phyloP scores from a whole-genome alignment of 1,140 invertebrate genomes.

The Caerostris extrusa region DNA sequence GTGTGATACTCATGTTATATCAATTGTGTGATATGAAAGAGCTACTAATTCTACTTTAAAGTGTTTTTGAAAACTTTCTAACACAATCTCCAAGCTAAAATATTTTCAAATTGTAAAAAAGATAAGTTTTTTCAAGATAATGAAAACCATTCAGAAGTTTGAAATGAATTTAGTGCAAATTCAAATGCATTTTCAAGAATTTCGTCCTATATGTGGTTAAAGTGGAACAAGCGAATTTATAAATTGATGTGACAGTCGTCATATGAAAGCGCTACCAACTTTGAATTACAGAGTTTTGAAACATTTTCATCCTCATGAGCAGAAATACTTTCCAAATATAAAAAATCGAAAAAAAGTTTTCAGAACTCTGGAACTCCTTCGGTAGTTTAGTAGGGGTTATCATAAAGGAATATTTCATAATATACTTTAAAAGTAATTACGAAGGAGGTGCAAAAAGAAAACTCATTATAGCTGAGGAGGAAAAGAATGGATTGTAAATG shows the following conservation, averaged over 20 bases:
- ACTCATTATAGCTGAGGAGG: slow-evolving; percentile 42
- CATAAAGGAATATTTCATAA: slow-evolving; percentile 42
- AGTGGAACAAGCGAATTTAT: neutral
- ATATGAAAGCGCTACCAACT: neutral
- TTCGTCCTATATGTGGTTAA: neutral
- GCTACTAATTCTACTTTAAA: no score
- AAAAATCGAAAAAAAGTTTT: neutral
- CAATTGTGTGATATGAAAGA: no score
- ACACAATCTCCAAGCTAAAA: no score
- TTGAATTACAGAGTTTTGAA: neutral
- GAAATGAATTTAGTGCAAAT: neutral
- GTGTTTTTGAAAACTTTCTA: no score
- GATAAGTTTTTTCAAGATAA: no score
- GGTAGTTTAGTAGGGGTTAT: neutral
- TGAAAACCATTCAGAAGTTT: neutral
- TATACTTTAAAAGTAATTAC: slow-evolving; percentile 50
- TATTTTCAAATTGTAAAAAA: no score
- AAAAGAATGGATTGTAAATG: slow-evolving; percentile 41
- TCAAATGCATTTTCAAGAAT: neutral
- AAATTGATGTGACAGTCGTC: neutral
- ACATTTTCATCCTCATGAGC: neutral
- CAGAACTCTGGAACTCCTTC: neutral
- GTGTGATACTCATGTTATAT: no score
- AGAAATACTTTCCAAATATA: neutral
- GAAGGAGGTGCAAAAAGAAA: slow-evolving; percentile 10